phyloP scores from a whole-genome alignment of 2,113 vertebrate genomes.

The Odocoileus virginianus region DNA sequence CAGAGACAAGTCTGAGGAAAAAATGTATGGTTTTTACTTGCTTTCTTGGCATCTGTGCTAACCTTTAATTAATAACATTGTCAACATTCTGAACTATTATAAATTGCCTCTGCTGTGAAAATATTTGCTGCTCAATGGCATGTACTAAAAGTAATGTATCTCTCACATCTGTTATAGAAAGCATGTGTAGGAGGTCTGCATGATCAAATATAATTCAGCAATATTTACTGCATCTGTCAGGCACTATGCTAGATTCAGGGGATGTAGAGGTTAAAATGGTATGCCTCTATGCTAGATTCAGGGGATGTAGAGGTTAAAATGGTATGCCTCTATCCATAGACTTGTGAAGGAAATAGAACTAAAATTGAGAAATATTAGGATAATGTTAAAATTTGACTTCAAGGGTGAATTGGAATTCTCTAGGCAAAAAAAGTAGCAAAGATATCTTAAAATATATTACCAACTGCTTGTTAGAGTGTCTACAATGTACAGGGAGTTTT shows the following conservation, averaged over 20 bases:
- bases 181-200: neutral
- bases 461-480: neutral
- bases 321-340: neutral
- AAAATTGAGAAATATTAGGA: neutral
- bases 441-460: neutral
- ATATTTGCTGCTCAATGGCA: neutral
- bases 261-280: neutral
- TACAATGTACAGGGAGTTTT: neutral
- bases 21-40: neutral
- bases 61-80: conserved; percentile 9
- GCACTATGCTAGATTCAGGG: neutral
- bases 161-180: neutral
- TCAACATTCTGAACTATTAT: neutral
- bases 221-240: neutral
- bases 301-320: neutral
- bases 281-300: neutral
- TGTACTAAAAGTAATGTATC: neutral
- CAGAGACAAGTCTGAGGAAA: neutral
- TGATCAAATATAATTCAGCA: neutral
- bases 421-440: neutral
- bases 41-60: neutral
- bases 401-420: neutral
- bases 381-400: neutral
- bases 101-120: neutral
- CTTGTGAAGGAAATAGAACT: neutral